phyloP scores from a whole-genome alignment of 1,140 invertebrate species.

The Drosophila cardini region DNA sequence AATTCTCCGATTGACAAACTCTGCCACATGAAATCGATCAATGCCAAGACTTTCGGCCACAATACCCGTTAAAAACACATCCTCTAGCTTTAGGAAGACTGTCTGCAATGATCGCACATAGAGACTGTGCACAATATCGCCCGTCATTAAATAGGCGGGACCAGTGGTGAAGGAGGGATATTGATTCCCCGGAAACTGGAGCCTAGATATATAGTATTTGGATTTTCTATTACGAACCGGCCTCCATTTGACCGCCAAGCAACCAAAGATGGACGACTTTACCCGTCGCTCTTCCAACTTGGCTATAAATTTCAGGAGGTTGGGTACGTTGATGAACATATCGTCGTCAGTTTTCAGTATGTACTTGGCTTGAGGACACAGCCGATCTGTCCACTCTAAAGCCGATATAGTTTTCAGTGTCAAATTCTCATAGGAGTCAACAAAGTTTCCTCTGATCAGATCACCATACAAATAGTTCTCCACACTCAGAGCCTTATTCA shows the following conservation, averaged over 20 bases:
- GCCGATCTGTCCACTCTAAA: constrained; percentile 92
- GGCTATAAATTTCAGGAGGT: constrained; percentile 89
- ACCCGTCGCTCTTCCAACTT: constrained; percentile 89
- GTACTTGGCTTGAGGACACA: constrained; percentile 90
- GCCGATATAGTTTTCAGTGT: constrained; percentile 94
- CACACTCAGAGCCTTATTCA: constrained; percentile 86
- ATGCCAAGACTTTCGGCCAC: constrained; percentile 90
- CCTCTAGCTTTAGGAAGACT: constrained; percentile 94
- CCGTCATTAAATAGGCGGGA: constrained; percentile 92
- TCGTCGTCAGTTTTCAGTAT: constrained; percentile 95
- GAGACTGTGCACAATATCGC: constrained; percentile 88
- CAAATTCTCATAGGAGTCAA: constrained; percentile 94
- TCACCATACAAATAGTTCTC: constrained; percentile 91
- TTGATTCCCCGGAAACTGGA: constrained; percentile 89
- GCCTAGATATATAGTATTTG: constrained; percentile 92
- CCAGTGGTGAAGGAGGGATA: constrained; percentile 95
- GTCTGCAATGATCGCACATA: constrained; percentile 88
- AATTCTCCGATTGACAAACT: constrained; percentile 93
- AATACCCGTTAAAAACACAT: constrained; percentile 95
- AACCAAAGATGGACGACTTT: constrained; percentile 91
- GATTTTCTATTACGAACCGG: constrained; percentile 93
- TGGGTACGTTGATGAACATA: constrained; percentile 95
- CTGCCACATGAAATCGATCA: constrained; percentile 89
- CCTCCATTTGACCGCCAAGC: constrained; percentile 93
- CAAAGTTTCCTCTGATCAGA: constrained; percentile 90